Evolutionary conservation across 2,797 vertebrate genomes (phyloP), one percentile per base, ranked within the genome.

Genomic region (Oceanodroma leucorhoa): DNA sequence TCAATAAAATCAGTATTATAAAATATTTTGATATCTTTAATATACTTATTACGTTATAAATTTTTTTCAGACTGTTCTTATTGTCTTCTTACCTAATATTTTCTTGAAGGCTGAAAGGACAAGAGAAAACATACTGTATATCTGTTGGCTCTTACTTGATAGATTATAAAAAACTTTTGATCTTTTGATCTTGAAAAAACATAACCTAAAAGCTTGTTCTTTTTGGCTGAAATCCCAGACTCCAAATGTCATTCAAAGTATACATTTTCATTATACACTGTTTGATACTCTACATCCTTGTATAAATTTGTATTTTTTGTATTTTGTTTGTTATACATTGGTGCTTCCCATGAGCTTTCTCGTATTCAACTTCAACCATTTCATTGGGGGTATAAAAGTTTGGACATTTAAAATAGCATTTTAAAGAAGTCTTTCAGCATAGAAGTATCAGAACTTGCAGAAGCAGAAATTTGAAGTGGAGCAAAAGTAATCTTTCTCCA

Each of bases 191-290:
- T 97, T 93, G 92, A 96, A 97, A 90, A 61, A 93, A 88, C 27
- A 69, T 66, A 96, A 91, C 54, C 80, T 93, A 96, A 97, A 97
- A 97, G 86, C 93, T 97, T 97, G 98, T 97, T 96, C 27, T 84
- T 95, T 87, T 90, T 98, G 97, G 97, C 97, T 81, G 76, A 58
- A 93, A 48, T 97, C 97, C 97, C 97, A 97, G 97, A 94, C 58
- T 96, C 88, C 70, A 95, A 96, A 92, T 94, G 91, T 94, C 95
- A 95, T 96, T 98, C 90, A 96, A 94, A 95, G 79, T 70, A 92
- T 96, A 87, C 11, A 82, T 97, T 97, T 96, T 90, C 64, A 69
- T 94, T 62, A 96, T 95, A 86, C 50, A 93, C 9, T 88, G 6
- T 85, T 96, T 96, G 90, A 94, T 96, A 95, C 21, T 90, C 58